Base-by-base conservation (phyloP, 2,113 vertebrate genomes). In the Puntigrus tetrazona region DNA sequence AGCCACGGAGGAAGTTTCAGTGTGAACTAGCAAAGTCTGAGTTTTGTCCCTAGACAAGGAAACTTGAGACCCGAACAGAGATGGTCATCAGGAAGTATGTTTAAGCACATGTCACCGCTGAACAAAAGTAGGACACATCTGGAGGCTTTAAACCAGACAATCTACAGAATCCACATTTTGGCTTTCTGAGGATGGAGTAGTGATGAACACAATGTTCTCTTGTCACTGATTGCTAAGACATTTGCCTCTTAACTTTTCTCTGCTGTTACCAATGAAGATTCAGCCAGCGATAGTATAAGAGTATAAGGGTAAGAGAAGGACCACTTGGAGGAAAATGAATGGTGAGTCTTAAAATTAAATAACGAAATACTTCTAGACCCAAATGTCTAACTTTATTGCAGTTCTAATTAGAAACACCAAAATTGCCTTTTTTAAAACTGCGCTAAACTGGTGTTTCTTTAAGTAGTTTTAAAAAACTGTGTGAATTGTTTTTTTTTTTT, bases 71-170 rank as follows among this genome's bases (percentile, higher is more conserved):
- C 36, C 50, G 41, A 67, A 7, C 78, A 13, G 25, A 80, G 78
- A 67, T 80, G 78, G 29, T n/a, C 77, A 79, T 79, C 61, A 63
- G 57, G 77, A 79, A 43, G 36, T 79, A 45, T 79, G 20, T 63
- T 63, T 61, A 79, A 79, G 36, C 77, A 63, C 36, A 38, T 55
- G 52, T 79, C 55, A 79, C 57, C 22, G 55, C 77, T 63, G 55
- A 79, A 43, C 77, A 79, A 79, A 79, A 63, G 34, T 79, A 80
- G 78, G 38, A 80, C 25, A 80, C 78, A 67, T 80, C 59, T 80
- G 59, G 59, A 80, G 38, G 43, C 41, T 80, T 80, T 31, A 50
- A 75, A 13, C 73, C 73, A 75, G 73, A 29, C 45, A 29, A 50
- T 50, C 45, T 31, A 50, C 73, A 75, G 27, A 75, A 75, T 75